Evolutionary conservation across 2,888 invertebrate genomes (phyloP).

Genomic region (Habrosyne pyritoides): DNA sequence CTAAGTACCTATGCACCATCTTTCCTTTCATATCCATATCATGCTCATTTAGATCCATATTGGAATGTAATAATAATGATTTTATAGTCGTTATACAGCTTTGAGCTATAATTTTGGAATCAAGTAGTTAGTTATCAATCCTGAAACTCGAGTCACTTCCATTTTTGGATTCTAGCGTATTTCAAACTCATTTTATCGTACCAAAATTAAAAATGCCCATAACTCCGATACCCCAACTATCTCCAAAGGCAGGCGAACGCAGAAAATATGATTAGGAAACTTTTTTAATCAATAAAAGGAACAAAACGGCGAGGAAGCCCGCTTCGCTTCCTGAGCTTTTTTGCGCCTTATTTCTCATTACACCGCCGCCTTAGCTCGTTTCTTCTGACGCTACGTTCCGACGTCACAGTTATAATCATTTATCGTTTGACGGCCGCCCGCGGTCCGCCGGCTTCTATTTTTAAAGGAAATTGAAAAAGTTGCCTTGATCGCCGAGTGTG

Average conservation of each 20-base stretch:
- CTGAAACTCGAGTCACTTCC: too few relatives aligned
- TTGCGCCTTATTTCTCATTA: constrained; percentile 72
- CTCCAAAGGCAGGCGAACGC: constrained; percentile 35
- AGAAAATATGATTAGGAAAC: constrained; percentile 72
- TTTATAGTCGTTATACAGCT: too few relatives aligned
- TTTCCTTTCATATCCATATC: too few relatives aligned
- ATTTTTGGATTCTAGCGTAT: too few relatives aligned
- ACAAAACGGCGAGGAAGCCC: constrained; percentile 38
- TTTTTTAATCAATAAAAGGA: constrained; percentile 77
- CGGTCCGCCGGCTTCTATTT: constrained; percentile 53
- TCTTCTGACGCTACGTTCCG: constrained; percentile 48
- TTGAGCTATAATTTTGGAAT: too few relatives aligned
- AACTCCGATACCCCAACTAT: constrained; percentile 40
- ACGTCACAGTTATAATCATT: constrained; percentile 79
- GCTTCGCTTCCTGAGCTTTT: constrained; percentile 35
- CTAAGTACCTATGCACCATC: too few relatives aligned
- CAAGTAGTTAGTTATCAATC: too few relatives aligned
- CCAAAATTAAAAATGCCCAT: background rate
- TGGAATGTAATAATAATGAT: too few relatives aligned
- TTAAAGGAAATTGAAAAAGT: constrained; percentile 76
- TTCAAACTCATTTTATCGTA: background rate
- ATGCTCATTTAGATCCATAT: too few relatives aligned
- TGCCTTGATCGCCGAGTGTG: constrained; percentile 57
- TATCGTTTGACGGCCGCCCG: constrained; percentile 76
- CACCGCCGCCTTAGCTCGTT: constrained; percentile 59